phyloP scores from a whole-genome alignment of 2,797 vertebrate genomes.

The Hypotaenidia philippensis region DNA sequence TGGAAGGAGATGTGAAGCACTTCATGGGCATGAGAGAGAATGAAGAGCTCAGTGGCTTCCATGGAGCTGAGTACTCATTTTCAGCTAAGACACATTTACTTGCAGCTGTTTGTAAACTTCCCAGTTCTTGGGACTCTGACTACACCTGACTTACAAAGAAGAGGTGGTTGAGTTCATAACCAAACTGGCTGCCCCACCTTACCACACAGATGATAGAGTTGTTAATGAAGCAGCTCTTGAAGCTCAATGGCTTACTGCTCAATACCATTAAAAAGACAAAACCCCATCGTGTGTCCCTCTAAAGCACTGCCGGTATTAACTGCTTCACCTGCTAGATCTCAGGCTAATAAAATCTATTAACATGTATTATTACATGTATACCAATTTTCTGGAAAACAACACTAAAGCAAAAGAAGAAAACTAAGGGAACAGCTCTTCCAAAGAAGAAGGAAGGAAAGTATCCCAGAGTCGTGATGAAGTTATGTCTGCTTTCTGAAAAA shows the following conservation, averaged over 20 bases:
- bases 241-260: not conserved
- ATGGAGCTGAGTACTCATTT: not conserved
- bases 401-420: not conserved
- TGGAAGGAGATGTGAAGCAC: not conserved
- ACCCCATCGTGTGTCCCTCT: not conserved
- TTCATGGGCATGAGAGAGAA: not conserved
- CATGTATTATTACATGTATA: not conserved
- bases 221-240: not conserved
- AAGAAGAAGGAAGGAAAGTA: not conserved
- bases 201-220: not conserved
- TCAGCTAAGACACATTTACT: not conserved
- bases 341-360: not conserved
- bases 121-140: not conserved
- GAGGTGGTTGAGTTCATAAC: not conserved
- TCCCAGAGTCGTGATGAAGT: not conserved
- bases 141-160: not conserved
- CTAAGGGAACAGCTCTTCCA: not conserved
- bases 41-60: not conserved
- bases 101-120: not conserved
- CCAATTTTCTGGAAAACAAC: not conserved
- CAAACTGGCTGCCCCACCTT: not conserved
- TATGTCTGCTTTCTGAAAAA: not conserved
- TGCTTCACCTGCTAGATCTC: not conserved
- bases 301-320: not conserved
- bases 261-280: not conserved